A percentile compares a stretch with the other conserved stretches of the same genome.
These are phyloP conservation scores for Alitta virens DNA, from an alignment of 2,888 invertebrate genomes.

Conservation along the genomic window DNA sequence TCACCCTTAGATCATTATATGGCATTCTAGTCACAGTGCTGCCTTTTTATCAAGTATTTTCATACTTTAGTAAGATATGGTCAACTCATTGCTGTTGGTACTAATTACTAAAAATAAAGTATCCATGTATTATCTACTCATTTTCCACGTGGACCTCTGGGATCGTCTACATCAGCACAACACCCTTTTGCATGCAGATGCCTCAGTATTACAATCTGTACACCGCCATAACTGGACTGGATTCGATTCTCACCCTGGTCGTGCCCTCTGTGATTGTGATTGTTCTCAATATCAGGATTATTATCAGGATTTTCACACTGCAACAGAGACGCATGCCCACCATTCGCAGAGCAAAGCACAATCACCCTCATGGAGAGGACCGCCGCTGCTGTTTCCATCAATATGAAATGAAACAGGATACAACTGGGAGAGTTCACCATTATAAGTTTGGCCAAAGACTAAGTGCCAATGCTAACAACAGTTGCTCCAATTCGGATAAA, in stretches of 20 bases:
- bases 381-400: no score
- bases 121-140: conserved; percentile 6
- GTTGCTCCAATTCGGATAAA: background rate
- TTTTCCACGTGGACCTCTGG: conserved; percentile 18
- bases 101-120: no score
- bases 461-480: background rate
- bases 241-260: conserved; percentile 11
- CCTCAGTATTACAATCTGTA: conserved; percentile 13
- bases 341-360: background rate
- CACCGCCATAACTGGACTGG: conserved; percentile 5
- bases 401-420: background rate
- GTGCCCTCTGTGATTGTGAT: conserved; percentile 16
- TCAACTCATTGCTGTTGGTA: no score
- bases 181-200: conserved; percentile 14
- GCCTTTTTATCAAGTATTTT: no score
- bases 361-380: no score
- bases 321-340: background rate
- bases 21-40: no score
- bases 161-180: conserved; percentile 1
- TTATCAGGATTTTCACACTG: conserved; percentile 8
- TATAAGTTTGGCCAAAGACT: background rate
- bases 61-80: no score
- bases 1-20: no score
- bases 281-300: conserved; percentile 18
- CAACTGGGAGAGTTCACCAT: background rate